A percentile compares a stretch with the other conserved stretches of the same genome.
Evolutionary conservation across 2,888 invertebrate genomes (phyloP).

Genomic region (Lypha dubia): DNA sequence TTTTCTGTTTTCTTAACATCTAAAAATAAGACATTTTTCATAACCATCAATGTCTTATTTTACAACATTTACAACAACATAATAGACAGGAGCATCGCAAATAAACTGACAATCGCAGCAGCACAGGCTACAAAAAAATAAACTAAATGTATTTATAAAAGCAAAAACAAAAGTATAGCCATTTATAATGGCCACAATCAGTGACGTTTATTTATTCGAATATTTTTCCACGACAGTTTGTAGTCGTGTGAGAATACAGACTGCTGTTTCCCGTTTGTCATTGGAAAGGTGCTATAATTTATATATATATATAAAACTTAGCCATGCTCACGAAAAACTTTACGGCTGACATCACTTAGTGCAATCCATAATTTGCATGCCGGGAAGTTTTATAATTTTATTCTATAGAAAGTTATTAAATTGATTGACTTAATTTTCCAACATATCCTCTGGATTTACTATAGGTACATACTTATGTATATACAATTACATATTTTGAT

Average conservation of each 20-base stretch:
- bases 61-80: conserved; percentile 25
- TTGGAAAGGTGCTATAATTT: conserved; percentile 51
- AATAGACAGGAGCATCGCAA: conserved; percentile 2
- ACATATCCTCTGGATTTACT: too few species aligned
- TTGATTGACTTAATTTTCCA: too few species aligned
- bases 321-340: background rate
- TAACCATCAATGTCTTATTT: conserved; percentile 31
- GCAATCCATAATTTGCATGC: background rate
- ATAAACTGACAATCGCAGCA: conserved; percentile 3
- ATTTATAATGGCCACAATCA: conserved; percentile 50
- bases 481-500: too few species aligned
- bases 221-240: conserved; percentile 25
- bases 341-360: background rate
- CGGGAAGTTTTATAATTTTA: too few species aligned
- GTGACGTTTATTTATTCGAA: conserved; percentile 44
- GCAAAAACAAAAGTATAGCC: conserved; percentile 10
- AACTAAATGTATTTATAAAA: background rate
- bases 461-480: too few species aligned
- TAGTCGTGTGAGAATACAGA: conserved; percentile 22
- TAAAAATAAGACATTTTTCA: conserved; percentile 59
- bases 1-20: conserved; percentile 8
- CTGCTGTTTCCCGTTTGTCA: conserved; percentile 63
- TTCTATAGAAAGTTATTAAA: too few species aligned
- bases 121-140: conserved; percentile 7
- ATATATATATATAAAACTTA: background rate